Evolutionary conservation across 2,113 vertebrate genomes (phyloP), one percentile per base, ranked within the genome.

Genomic region (Pelobates fuscus): DNA sequence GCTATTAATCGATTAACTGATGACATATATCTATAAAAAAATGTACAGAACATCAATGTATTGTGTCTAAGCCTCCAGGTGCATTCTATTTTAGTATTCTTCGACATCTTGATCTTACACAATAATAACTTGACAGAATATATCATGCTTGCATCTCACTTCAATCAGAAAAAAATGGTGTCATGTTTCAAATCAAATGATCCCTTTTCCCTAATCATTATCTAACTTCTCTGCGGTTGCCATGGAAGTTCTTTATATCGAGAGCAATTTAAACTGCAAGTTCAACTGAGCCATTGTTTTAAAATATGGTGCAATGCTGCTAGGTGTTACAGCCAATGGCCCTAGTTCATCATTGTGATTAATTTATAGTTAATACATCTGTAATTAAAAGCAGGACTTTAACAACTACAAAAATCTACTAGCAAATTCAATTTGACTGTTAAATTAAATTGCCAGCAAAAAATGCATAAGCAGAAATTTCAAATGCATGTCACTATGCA

Each of bases 61-160:
- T 37, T 37, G 32, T 37, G 32, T 10, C 32, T 5, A 37, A 37
- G 32, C 32, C 32, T 10, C 10, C 32, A 37, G 32, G 32, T 37
- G 25, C 11, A 46, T 71, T 71, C 26, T 60, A 71, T 46, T 61
- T 29, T 29, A 60, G 24, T 46, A 26, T 70, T 62, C 2, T 21
- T 29, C 23, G 44, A 71, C 55, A 61, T 71, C 59, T 37, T 17
- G 43, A 24, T 46, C 21, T 24, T 29, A 44, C 10, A 71, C 59
- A 71, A 61, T 60, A 61, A 71, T 71, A 71, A 61, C 57, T 61
- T 71, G 69, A 62, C 69, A 61, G 69, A 71, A 55, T 44, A 71
- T 71, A 21, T 24, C 41, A 62, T 61, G 25, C 57, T 49, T 24
- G 25, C 26, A 70, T 70, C 59, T 54, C 30, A 25, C 68, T 60